Evolutionary conservation across 2,888 invertebrate species (phyloP), one percentile per base, ranked within the genome.

Genomic region (Drosophila anomalata): DNA sequence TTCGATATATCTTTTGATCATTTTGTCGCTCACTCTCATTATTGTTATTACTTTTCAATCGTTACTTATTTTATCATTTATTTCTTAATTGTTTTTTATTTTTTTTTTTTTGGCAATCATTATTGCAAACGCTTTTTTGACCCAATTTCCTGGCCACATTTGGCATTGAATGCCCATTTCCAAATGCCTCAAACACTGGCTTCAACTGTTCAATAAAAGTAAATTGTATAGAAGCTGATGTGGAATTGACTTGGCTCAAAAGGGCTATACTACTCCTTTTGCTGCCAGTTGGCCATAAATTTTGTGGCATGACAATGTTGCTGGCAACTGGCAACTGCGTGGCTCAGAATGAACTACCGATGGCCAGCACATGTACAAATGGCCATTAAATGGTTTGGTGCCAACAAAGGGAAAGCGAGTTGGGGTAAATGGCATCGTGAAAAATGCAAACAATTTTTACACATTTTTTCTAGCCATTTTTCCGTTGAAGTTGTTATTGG

Each of bases 1-100:
- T 60, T 76, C 63, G 78, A 66, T 48, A 48, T 68, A 63, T 63
- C 59, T 60, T 55, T 70, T 70, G 55, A 66, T 54, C 77, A 73
- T 74, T 75, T 78, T 87, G 79, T 82, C 82, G 80, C 63, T 76
- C 72, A 60, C 61, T 73, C 79, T 85, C 76, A 85, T 85, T 82
- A 85, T 82, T 84, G 75, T 76, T 76, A 73, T 74, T 73, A 81
- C 79, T 77, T 79, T 77, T 80, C 50, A 72, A 76, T 84, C 71
- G 72, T 75, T 80, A 73, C 75, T 84, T 67, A 53, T 75, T 65
- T 78, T 71, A 61, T 33, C 51, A 31, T 61, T 60, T 50, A 53
- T 56, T 73, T 66, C 14, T 36, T 36, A 36, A 36, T 36, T 36
- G 50, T 72, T 54, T 48, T 46, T 73, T 46, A 33, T 65, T 20